phyloP scores from a whole-genome alignment of 1,140 invertebrate genomes.

The Ceratosolen solmsi region DNA sequence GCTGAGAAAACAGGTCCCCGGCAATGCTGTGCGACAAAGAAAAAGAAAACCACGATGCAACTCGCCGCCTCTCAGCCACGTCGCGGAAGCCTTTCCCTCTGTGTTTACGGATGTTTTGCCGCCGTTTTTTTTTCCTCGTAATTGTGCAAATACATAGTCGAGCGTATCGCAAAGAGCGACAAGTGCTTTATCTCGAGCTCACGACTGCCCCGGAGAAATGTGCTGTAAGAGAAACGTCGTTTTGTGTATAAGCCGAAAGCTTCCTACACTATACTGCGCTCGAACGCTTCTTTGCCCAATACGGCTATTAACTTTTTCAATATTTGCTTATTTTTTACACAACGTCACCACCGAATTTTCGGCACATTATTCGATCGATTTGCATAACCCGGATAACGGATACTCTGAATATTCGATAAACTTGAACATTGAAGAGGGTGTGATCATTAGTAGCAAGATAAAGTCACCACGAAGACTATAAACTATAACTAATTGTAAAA shows the following conservation, averaged over 20 bases:
- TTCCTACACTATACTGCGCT: not conserved
- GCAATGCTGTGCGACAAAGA: no score
- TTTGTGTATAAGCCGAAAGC: not conserved
- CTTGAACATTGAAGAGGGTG: no score
- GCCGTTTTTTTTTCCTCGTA: not conserved
- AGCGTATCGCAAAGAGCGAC: constrained; percentile 22
- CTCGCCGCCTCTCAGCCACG: not conserved
- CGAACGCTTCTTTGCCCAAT: not conserved
- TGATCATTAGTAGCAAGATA: no score
- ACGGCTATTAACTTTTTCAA: not conserved
- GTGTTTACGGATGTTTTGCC: not conserved
- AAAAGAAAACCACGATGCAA: not conserved
- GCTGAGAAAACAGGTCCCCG: not conserved
- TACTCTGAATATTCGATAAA: no score
- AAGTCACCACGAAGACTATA: no score
- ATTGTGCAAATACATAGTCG: constrained; percentile 20
- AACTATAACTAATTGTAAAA: no score
- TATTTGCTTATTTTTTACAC: not conserved
- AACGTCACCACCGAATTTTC: no score
- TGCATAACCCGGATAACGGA: no score
- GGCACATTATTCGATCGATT: no score
- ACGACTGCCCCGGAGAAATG: not conserved
- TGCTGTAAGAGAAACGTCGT: constrained; percentile 22
- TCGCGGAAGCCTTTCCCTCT: constrained; percentile 8
- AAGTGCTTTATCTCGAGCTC: not conserved